phyloP scores from a whole-genome alignment of 2,797 vertebrate genomes.

The Darevskia nairensis region DNA sequence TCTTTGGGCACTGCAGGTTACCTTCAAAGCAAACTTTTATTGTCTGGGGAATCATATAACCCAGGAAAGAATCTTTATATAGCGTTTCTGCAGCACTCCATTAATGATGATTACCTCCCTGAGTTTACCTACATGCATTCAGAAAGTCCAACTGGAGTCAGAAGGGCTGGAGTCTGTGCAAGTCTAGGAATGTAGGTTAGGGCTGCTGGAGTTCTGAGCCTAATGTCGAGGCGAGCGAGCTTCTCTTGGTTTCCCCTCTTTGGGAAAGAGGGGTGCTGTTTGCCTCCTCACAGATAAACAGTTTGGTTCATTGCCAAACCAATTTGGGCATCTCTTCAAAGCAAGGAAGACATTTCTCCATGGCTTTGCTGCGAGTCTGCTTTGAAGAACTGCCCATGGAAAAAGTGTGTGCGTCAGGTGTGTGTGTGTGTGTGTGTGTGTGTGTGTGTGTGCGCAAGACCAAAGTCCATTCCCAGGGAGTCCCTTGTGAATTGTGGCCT shows the following conservation, averaged over 20 bases:
- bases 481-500: no score
- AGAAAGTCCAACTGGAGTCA: not conserved
- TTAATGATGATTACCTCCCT: not conserved
- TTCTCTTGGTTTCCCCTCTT: no score
- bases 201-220: not conserved
- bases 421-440: no score
- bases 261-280: not conserved
- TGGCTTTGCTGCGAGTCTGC: no score
- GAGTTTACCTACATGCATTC: no score
- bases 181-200: not conserved
- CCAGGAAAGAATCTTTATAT: slow-evolving; percentile 15
- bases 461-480: no score
- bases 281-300: not conserved
- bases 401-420: no score
- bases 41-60: slow-evolving; percentile 1
- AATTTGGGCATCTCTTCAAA: not conserved
- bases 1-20: slow-evolving; percentile 25
- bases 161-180: not conserved
- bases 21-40: slow-evolving; percentile 37
- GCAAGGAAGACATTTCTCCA: not conserved
- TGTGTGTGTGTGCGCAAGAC: no score
- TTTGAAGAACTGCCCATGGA: no score
- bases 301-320: not conserved
- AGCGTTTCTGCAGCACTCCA: not conserved
- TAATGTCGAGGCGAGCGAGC: not conserved